Percentiles rank a stretch among this genome's conserved stretches.
Conservation (phyloP, 2,113 vertebrate species). For the Gadus chalcogrammus region DNA sequence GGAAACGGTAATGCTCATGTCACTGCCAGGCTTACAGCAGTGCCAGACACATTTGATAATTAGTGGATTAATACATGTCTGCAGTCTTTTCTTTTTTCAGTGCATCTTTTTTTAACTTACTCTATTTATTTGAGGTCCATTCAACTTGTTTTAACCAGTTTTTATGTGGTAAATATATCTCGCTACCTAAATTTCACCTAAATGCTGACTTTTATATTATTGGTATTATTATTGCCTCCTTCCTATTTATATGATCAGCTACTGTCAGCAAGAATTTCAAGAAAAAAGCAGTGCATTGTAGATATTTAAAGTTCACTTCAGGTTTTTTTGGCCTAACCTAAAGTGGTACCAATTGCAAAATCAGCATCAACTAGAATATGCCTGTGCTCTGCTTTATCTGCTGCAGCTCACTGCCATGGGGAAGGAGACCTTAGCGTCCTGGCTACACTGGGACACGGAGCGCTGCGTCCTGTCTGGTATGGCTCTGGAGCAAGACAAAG, state of each 20-base stretch:
- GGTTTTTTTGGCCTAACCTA: neutral
- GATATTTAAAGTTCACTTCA: neutral
- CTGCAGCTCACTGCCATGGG: conserved; percentile 83
- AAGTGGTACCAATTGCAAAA: neutral
- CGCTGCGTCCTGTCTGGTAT: conserved; percentile 82
- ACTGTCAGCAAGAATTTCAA: neutral
- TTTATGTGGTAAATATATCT: too few relatives aligned
- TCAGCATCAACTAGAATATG: neutral
- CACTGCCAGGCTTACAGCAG: conserved; percentile 36
- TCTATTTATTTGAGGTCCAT: too few relatives aligned
- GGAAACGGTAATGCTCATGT: neutral
- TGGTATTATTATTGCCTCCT: conserved; percentile 24
- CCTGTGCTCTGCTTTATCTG: conserved; percentile 31
- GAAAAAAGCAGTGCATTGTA: neutral
- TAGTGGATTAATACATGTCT: neutral
- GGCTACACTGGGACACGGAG: conserved; percentile 86
- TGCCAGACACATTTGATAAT: conserved; percentile 44
- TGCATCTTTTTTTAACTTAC: too few relatives aligned
- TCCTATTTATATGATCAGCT: conserved; percentile 47
- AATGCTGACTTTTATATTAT: too few relatives aligned
- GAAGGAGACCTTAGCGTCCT: conserved; percentile 84
- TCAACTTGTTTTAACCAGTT: too few relatives aligned
- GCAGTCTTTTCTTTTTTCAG: too few relatives aligned
- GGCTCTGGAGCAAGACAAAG: conserved; percentile 90
- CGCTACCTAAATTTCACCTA: conserved; percentile 3